These are phyloP conservation scores for Oreortyx pictus DNA, from an alignment of 2,797 vertebrate species.

Conservation along the genomic window DNA sequence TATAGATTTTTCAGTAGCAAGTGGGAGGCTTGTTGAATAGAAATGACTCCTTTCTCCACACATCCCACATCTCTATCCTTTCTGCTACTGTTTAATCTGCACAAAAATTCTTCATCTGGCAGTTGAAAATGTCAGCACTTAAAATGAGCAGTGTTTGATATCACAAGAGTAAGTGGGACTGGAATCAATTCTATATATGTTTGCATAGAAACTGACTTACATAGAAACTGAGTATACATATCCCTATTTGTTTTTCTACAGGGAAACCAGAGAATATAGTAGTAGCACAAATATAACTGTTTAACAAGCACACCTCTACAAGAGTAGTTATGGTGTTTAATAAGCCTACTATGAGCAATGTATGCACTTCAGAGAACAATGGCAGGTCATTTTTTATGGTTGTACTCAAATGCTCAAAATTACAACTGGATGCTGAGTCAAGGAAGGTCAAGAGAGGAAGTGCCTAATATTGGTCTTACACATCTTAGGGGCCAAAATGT, in stretches of 20 bases:
- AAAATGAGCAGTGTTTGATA: constrained; percentile 46
- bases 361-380: background rate
- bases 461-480: background rate
- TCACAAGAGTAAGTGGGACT: background rate
- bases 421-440: background rate
- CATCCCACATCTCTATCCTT: constrained; percentile 36
- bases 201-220: constrained; percentile 12
- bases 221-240: background rate
- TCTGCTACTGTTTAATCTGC: constrained; percentile 44
- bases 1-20: background rate
- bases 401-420: background rate
- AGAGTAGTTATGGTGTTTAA: background rate
- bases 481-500: background rate
- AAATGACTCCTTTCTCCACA: constrained; percentile 42
- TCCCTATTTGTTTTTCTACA: constrained; percentile 7
- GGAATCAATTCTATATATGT: background rate
- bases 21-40: constrained; percentile 48
- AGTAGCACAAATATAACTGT: background rate
- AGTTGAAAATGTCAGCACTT: constrained; percentile 31
- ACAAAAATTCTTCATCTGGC: constrained; percentile 40
- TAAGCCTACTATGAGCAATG: background rate
- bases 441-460: background rate
- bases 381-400: background rate
- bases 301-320: background rate
- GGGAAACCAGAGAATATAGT: background rate